Evolutionary conservation across 23 tunicate genomes (phyloP).

Genomic region (Ascidia mentula): DNA sequence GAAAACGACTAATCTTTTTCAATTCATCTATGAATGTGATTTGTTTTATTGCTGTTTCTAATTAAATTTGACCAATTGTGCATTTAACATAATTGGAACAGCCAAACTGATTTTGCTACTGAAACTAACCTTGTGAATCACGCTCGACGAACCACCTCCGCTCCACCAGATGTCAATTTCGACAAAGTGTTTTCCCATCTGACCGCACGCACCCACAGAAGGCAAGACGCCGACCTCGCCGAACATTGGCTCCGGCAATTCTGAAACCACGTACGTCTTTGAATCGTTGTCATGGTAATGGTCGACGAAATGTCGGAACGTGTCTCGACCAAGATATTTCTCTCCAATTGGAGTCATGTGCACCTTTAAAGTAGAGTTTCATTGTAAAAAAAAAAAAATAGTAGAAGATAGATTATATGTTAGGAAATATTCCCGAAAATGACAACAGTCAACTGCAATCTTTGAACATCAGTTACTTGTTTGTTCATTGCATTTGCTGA

Average conservation of each 20-base stretch:
- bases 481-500: no score
- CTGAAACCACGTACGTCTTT: slow-evolving; percentile 38
- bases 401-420: neutral
- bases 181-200: slow-evolving; percentile 33
- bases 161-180: slow-evolving; percentile 64
- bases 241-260: slow-evolving; percentile 43
- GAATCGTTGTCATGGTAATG: slow-evolving; percentile 12
- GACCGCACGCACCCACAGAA: slow-evolving; percentile 49
- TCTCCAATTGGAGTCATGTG: slow-evolving; percentile 30
- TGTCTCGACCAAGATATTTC: slow-evolving; percentile 47
- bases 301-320: slow-evolving; percentile 40
- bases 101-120: no score
- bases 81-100: no score
- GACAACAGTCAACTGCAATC: no score
- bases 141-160: slow-evolving; percentile 34
- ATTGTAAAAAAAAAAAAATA: neutral
- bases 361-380: neutral
- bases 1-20: no score
- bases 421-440: no score
- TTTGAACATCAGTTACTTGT: no score
- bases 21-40: no score
- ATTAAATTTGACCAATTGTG: no score
- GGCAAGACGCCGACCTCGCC: slow-evolving; percentile 33
- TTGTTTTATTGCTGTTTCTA: no score
- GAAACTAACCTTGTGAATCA: slow-evolving; percentile 51